These are phyloP conservation scores for Globodera rostochiensis DNA, from an alignment of 1,140 invertebrate species.

Conservation along the genomic window DNA sequence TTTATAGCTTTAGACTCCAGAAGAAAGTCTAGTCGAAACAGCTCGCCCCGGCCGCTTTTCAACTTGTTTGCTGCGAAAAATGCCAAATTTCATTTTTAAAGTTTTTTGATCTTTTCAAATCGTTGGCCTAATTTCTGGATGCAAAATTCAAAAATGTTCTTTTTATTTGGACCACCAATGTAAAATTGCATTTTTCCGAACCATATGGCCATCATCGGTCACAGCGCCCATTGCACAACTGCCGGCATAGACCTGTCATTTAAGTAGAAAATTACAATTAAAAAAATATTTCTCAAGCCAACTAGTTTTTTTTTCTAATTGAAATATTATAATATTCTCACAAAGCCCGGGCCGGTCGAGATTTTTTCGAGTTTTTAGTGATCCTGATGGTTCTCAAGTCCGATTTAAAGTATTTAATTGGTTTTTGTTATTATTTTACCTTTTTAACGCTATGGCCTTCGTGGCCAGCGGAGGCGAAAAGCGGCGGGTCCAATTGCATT, in stretches of 20 bases:
- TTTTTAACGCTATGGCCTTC: conserved; percentile 27
- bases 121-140: not conserved
- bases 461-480: conserved; percentile 40
- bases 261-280: conserved; percentile 1
- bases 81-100: not conserved
- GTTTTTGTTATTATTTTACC: conserved; percentile 4
- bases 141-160: too few relatives aligned
- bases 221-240: conserved; percentile 33
- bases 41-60: too few relatives aligned
- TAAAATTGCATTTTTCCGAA: not conserved
- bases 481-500: conserved; percentile 43
- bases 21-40: too few relatives aligned
- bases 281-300: not conserved
- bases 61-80: not conserved
- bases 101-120: too few relatives aligned
- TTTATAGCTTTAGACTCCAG: too few relatives aligned
- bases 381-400: not conserved
- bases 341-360: not conserved
- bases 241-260: conserved; percentile 48
- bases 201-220: conserved; percentile 34
- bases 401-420: not conserved
- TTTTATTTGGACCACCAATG: too few relatives aligned
- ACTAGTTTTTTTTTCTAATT: not conserved
- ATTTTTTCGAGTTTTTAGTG: too few relatives aligned
- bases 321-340: not conserved